Evolutionary conservation across 2,888 invertebrate species (phyloP), one percentile per base, ranked within the genome.

Genomic region (Hecatera dysodea): DNA sequence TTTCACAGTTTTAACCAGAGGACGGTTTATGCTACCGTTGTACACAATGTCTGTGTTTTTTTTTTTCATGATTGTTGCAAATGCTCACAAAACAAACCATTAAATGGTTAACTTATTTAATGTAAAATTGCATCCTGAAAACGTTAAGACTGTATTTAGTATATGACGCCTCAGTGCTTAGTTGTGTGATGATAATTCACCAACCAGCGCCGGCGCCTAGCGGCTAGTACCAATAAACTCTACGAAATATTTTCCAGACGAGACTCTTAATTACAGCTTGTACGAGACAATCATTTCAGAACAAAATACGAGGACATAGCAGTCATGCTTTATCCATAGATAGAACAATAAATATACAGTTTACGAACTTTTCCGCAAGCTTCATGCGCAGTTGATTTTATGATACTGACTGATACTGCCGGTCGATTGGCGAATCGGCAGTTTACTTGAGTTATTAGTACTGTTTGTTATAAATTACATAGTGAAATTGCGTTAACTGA

Each of bases 401-500:
- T 70, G 67, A 70, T 57, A 44, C 46, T 50, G 46, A 62, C 48
- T 65, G 67, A 59, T 67, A 68, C 52, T 66, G 70, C 59, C 66
- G 66, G 70, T 82, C 66, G 57, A 68, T 69, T 48, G 50, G 67
- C 55, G 55, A 73, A 74, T 66, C 55, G 66, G 68, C 69, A 76
- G 67, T 85, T 82, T 74, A 72, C 72, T 83, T 80, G 83, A 82
- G 33, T 76, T 82, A 82, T 82, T 79, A 73, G 39, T 63, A 62
- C 72, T 56, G 55, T 71, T 65, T 52, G 63, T 61, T 70, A 68
- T 73, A 24, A 68, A 63, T 68, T 72, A 62, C 62, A 15, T 56
- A 69, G 62, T 66, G 39, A 74, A 68, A 63, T 82, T 67, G 80
- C 48, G 63, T 82, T 79, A 66, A 62, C 48, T 65, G 74, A 33